These are phyloP conservation scores for Crypturellus undulatus DNA, from an alignment of 2,113 vertebrate genomes.

Conservation along the genomic window DNA sequence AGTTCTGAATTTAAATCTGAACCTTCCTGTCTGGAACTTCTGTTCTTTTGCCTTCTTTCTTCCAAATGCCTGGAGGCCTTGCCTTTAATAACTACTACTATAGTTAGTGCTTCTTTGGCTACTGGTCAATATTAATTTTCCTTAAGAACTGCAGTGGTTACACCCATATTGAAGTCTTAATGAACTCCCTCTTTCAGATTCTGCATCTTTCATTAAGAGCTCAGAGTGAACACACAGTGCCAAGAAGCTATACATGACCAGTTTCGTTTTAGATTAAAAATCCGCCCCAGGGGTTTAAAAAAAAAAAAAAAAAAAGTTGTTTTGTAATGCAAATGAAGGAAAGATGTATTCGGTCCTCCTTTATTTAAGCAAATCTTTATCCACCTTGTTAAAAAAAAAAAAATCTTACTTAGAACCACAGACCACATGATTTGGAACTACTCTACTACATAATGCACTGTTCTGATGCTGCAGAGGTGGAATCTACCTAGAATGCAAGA, in stretches of 20 bases:
- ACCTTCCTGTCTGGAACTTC: neutral
- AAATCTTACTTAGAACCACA: neutral
- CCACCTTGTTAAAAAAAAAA: neutral
- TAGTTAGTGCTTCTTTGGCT: neutral
- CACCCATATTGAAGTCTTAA: neutral
- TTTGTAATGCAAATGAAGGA: neutral
- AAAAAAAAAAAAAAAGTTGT: neutral
- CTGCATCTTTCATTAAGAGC: neutral
- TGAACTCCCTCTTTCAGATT: neutral
- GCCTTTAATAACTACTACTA: neutral
- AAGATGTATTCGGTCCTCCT: neutral
- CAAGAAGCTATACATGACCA: neutral
- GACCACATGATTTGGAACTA: neutral
- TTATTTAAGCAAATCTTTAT: neutral
- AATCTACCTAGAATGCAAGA: neutral
- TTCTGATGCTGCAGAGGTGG: neutral
- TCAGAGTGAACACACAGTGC: neutral
- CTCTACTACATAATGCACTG: neutral
- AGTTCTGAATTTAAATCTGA: slow-evolving; percentile 1
- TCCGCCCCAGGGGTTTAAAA: neutral
- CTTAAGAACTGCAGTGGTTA: neutral
- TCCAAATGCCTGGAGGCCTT: neutral
- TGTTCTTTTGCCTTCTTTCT: neutral
- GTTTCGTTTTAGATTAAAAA: neutral
- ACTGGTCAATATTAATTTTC: neutral